Evolutionary conservation across 2,797 vertebrate genomes (phyloP).

Genomic region (Psittacula echo): DNA sequence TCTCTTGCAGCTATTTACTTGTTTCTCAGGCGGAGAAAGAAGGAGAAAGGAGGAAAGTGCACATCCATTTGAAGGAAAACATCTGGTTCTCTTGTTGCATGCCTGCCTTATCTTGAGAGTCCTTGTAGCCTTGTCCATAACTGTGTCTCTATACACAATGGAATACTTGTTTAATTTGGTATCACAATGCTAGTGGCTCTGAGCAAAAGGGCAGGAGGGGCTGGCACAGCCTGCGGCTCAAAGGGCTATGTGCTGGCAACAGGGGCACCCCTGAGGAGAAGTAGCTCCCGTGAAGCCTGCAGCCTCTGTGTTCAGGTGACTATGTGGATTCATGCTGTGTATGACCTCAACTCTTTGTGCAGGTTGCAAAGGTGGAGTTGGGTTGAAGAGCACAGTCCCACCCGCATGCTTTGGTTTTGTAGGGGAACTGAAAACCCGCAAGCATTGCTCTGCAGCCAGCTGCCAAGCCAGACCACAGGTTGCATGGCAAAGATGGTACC

Average conservation of each 20-base stretch:
- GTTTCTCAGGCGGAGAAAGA: not conserved
- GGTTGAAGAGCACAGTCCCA: not conserved
- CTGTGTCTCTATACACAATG: not conserved
- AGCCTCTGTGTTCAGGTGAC: not conserved
- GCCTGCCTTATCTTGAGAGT: not conserved
- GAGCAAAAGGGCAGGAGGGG: not conserved
- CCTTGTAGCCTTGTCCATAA: not conserved
- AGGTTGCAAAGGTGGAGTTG: not conserved
- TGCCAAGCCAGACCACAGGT: not conserved
- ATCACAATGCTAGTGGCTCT: not conserved
- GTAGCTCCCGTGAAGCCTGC: not conserved
- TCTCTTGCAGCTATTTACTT: not conserved
- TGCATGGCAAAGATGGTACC: not conserved
- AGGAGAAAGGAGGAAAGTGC: not conserved
- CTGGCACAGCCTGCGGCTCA: not conserved
- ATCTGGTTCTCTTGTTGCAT: not conserved
- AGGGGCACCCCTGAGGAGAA: not conserved
- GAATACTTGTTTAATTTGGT: not conserved
- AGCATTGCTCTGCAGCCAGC: not conserved
- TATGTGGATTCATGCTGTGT: accelerated
- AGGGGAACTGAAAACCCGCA: accelerated
- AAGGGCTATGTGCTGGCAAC: not conserved
- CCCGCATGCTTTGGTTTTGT: accelerated
- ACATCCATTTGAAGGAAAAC: not conserved
- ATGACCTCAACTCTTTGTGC: not conserved